Percentiles rank a stretch among this genome's conserved stretches.
phyloP scores from a whole-genome alignment of 2,888 invertebrate species.

The Tenthredo amoena region DNA sequence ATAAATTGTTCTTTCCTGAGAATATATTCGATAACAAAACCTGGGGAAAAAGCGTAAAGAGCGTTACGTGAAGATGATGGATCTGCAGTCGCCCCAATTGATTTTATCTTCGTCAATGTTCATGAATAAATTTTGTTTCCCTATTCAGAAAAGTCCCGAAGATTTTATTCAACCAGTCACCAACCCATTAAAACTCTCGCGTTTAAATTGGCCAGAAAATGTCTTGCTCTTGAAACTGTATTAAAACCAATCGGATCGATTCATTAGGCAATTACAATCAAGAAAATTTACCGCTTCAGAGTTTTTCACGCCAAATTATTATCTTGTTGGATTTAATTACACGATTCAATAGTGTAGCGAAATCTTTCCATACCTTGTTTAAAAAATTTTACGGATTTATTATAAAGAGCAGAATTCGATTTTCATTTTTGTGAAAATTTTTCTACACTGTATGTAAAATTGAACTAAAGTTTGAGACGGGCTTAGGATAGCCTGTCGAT shows the following conservation, averaged over 20 bases:
- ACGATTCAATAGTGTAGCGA: neutral
- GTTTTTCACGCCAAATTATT: neutral
- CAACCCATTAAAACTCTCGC: conserved; percentile 20
- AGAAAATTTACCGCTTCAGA: neutral
- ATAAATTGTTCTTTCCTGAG: conserved; percentile 5
- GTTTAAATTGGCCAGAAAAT: conserved; percentile 20
- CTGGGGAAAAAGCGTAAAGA: neutral
- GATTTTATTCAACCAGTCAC: conserved; percentile 22
- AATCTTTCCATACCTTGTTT: neutral
- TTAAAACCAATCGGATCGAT: conserved; percentile 8
- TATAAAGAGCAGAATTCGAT: neutral
- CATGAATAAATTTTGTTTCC: conserved; percentile 41
- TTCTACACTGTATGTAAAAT: neutral
- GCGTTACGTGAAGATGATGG: conserved; percentile 35
- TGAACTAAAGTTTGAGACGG: neutral
- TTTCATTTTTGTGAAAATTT: neutral
- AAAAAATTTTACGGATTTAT: neutral
- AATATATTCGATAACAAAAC: conserved; percentile 29
- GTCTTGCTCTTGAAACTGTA: neutral
- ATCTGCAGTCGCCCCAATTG: conserved; percentile 30
- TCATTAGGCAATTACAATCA: conserved; percentile 1
- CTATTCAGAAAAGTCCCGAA: conserved; percentile 3
- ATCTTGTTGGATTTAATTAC: neutral
- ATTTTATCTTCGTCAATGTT: conserved; percentile 44
- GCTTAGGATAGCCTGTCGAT: neutral